Evolutionary conservation across 2,113 vertebrate genomes (phyloP), one percentile per base, ranked within the genome.

Genomic region (Siniperca knerii): DNA sequence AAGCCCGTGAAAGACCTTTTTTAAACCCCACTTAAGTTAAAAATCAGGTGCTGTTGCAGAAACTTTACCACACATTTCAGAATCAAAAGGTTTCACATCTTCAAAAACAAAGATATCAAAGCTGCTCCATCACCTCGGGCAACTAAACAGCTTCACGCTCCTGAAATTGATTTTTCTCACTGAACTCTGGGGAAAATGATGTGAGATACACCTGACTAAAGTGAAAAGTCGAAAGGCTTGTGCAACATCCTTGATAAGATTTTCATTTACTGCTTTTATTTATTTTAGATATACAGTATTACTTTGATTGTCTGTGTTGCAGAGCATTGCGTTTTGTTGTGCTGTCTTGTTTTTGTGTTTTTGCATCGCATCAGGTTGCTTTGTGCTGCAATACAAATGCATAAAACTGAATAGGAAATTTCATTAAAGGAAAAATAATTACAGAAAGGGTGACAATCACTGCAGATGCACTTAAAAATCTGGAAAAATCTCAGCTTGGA

Each of bases 81-180:
- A 89, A 93, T 92, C 90, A 92, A 92, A 91, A 87, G 88, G 64
- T 65, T 83, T 84, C 87, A 82, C 73, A 84, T 85, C 83, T 89
- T 93, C 89, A 90, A 92, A 93, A 92, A 91, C 82, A 94, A 77
- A 66, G 73, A 37, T 82, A 91, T 83, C 88, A 92, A 92, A 90
- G 87, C 84, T 75, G 66, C 60, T 82, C 18, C 57, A 23, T 84
- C 80, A 90, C 93, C 87, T 79, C 57, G 11, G 89, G 89, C 91
- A 64, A 79, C 74, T 74, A 35, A 77, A 87, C 82, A 72, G 15
- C 71, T 16, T 77, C 48, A n/a, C 8, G 6, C 80, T 77, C 62
- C 75, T 20, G 13, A 65, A 71, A 69, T 85, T 57, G 54, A 80
- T 88, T 77, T 86, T 86, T 80, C 68, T 54, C 3, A 7, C 64